These are phyloP conservation scores for Dinomys branickii DNA, from an alignment of 2,113 vertebrate genomes.

Conservation along the genomic window DNA sequence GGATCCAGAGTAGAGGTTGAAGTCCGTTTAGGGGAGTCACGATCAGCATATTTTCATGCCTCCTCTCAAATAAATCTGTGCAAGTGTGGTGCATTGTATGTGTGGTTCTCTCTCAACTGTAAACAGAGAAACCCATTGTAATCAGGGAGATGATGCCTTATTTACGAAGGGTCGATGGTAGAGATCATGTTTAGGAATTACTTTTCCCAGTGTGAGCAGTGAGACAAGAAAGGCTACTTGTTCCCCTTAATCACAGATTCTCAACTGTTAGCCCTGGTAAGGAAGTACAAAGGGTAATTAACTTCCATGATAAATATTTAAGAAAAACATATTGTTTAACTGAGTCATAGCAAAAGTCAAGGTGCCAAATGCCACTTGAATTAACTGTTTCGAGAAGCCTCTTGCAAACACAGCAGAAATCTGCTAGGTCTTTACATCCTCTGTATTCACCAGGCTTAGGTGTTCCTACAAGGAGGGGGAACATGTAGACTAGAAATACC, in stretches of 20 bases:
- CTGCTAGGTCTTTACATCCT: neutral
- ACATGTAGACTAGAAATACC: neutral
- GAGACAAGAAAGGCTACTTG: neutral
- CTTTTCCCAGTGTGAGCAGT: conserved; percentile 38
- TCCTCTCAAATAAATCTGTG: neutral
- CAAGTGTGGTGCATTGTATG: neutral
- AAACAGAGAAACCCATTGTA: neutral
- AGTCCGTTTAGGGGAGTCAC: neutral
- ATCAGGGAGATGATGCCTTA: neutral
- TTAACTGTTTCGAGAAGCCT: conserved; percentile 29
- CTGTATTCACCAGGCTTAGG: neutral
- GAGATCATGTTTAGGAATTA: neutral
- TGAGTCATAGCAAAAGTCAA: conserved; percentile 67
- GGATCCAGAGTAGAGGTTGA: neutral
- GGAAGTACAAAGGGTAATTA: conserved; percentile 60
- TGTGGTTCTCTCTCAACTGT: neutral
- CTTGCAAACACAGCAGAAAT: conserved; percentile 24
- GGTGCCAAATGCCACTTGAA: conserved; percentile 47
- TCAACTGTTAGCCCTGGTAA: conserved; percentile 29
- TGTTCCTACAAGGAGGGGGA: neutral
- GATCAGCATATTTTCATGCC: neutral
- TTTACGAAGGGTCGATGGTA: neutral
- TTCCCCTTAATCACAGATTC: conserved; percentile 17
- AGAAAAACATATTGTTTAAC: conserved; percentile 59
- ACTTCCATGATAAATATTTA: conserved; percentile 67